Evolutionary conservation across 2,888 invertebrate species (phyloP).

Genomic region (Frankliniella intonsa): DNA sequence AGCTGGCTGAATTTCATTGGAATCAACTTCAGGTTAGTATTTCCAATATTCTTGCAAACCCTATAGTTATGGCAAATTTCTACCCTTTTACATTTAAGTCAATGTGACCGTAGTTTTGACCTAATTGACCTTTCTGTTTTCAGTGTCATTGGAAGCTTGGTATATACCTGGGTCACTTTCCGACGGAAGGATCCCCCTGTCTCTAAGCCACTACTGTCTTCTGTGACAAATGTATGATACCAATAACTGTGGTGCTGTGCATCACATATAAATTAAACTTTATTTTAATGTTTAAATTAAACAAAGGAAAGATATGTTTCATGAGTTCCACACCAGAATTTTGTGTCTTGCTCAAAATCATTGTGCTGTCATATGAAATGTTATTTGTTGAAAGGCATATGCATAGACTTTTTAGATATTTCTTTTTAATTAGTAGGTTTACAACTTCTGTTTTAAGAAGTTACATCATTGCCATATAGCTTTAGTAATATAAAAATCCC

Average conservation of each 20-base stretch:
- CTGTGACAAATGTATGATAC: background rate
- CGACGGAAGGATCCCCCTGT: constrained; percentile 52
- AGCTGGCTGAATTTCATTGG: constrained; percentile 92
- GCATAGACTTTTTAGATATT: no score
- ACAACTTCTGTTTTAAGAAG: no score
- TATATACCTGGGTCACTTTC: constrained; percentile 85
- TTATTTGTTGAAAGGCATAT: no score
- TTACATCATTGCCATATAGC: no score
- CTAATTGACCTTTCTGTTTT: background rate
- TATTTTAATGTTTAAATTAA: background rate
- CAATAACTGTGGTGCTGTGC: no score
- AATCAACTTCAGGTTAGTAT: constrained; percentile 64
- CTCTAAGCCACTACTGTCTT: background rate
- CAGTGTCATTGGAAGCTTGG: constrained; percentile 78
- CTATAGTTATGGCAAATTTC: background rate
- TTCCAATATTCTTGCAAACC: background rate
- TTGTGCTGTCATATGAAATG: no score
- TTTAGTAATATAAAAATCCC: background rate
- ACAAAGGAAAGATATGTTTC: background rate
- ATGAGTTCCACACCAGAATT: background rate
- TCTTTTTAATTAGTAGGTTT: no score
- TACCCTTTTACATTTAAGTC: background rate
- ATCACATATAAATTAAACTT: background rate
- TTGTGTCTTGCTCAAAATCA: no score
- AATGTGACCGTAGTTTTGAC: background rate